Percentiles rank a stretch among this genome's conserved stretches.
Evolutionary conservation across 1,140 invertebrate genomes (phyloP).

Genomic region (Batillaria attramentaria): DNA sequence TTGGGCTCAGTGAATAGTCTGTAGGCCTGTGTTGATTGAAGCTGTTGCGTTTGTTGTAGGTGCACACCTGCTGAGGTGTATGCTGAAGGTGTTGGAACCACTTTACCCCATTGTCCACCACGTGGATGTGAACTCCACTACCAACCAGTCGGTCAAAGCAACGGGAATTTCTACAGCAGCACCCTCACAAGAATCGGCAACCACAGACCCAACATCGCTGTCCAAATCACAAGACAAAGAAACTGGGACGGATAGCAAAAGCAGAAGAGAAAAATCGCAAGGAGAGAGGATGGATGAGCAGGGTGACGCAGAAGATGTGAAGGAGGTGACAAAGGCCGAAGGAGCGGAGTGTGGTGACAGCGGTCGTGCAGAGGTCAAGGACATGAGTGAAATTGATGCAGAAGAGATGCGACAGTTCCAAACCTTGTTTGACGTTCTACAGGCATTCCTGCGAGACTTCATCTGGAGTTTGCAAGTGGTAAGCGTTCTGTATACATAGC

Average conservation of each 20-base stretch:
- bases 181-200: too few relatives aligned
- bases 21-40: too few relatives aligned
- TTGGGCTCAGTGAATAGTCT: too few relatives aligned
- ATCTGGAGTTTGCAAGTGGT: conserved; percentile 24
- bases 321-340: background rate
- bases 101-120: conserved; percentile 40
- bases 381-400: background rate
- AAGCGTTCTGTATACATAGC: conserved; percentile 3
- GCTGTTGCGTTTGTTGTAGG: conserved; percentile 46
- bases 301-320: background rate
- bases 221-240: background rate
- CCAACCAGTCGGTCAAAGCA: too few relatives aligned
- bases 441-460: conserved; percentile 30
- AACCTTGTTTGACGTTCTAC: conserved; percentile 29
- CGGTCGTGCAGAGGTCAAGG: background rate
- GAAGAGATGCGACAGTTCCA: background rate
- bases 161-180: too few relatives aligned
- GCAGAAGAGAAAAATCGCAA: background rate
- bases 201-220: background rate
- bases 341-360: background rate
- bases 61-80: conserved; percentile 45
- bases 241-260: background rate
- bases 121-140: conserved; percentile 10
- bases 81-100: conserved; percentile 53
- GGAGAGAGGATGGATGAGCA: too few relatives aligned